Evolutionary conservation across 2,888 invertebrate species (phyloP).

Genomic region (Oligia strigilis): DNA sequence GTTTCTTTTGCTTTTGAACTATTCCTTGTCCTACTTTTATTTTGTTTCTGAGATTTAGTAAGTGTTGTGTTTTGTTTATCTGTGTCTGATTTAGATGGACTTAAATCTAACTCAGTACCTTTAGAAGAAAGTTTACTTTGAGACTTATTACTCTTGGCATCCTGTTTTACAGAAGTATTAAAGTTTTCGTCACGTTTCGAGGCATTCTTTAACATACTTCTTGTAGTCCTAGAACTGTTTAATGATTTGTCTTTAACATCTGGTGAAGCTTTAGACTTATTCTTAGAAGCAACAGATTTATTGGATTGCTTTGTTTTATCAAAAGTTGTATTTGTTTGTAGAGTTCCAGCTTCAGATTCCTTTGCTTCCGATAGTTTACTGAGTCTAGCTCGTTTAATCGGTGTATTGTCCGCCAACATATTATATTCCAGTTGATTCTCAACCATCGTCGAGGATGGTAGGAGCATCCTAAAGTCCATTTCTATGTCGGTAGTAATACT

Average conservation of each 20-base stretch:
- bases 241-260: conserved; percentile 39
- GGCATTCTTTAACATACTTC: conserved; percentile 56
- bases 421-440: conserved; percentile 79
- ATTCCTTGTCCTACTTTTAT: conserved; percentile 23
- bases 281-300: conserved; percentile 66
- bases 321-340: conserved; percentile 46
- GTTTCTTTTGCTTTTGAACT: conserved; percentile 27
- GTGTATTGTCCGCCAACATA: conserved; percentile 67
- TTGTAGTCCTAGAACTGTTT: conserved; percentile 53
- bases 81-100: conserved; percentile 1
- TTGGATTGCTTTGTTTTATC: conserved; percentile 69
- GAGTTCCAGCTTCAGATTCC: conserved; percentile 66
- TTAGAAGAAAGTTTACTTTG: conserved; percentile 9
- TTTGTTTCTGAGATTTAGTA: conserved; percentile 36
- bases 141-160: conserved; percentile 29
- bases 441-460: conserved; percentile 88
- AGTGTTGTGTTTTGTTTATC: conserved; percentile 7
- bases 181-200: conserved; percentile 43
- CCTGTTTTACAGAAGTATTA: conserved; percentile 16
- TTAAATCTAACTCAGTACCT: conserved; percentile 22
- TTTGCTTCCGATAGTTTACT: conserved; percentile 74
- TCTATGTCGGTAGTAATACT: conserved; percentile 82
- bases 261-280: conserved; percentile 62
- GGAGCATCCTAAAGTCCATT: conserved; percentile 83
- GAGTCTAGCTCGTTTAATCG: conserved; percentile 75